Conservation (phyloP, 1,140 invertebrate species). For the Plodia interpunctella region DNA sequence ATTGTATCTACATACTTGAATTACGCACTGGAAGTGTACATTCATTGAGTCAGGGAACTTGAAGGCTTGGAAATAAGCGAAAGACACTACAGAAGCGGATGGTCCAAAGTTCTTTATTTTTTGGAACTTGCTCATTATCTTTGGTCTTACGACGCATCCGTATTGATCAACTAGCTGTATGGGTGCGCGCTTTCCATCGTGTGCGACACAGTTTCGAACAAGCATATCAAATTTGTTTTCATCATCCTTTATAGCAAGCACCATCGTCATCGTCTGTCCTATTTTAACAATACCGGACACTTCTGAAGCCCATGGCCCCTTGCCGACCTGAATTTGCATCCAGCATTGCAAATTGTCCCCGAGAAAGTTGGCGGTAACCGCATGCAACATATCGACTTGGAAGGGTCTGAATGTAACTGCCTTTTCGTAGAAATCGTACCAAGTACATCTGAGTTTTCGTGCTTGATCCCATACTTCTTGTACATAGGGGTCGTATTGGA, state of each 20-base stretch:
- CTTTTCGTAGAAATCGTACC: constrained; percentile 97
- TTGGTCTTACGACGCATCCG: constrained; percentile 93
- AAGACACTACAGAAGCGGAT: constrained; percentile 94
- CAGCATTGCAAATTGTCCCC: constrained; percentile 96
- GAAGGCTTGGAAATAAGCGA: constrained; percentile 97
- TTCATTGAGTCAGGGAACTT: constrained; percentile 98
- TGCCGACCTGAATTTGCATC: constrained; percentile 97
- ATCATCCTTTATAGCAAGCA: constrained; percentile 95
- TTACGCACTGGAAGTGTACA: constrained; percentile 97
- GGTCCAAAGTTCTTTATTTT: constrained; percentile 97
- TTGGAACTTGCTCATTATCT: constrained; percentile 96
- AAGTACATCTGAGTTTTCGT: constrained; percentile 92
- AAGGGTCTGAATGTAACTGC: constrained; percentile 95
- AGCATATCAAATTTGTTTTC: constrained; percentile 98
- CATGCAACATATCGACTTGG: constrained; percentile 95
- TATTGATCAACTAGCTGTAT: constrained; percentile 95
- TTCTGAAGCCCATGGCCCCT: constrained; percentile 96
- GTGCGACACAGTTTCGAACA: constrained; percentile 94
- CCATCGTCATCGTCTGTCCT: constrained; percentile 97
- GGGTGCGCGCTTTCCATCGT: constrained; percentile 94
- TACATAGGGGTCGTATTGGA: constrained; percentile 96
- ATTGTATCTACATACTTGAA: constrained; percentile 95
- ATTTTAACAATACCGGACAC: constrained; percentile 97
- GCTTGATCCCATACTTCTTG: constrained; percentile 93
- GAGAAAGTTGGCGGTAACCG: constrained; percentile 95